A percentile compares a stretch with the other conserved stretches of the same genome.
phyloP scores from a whole-genome alignment of 2,797 vertebrate genomes.

The Uromys caudimaculatus region DNA sequence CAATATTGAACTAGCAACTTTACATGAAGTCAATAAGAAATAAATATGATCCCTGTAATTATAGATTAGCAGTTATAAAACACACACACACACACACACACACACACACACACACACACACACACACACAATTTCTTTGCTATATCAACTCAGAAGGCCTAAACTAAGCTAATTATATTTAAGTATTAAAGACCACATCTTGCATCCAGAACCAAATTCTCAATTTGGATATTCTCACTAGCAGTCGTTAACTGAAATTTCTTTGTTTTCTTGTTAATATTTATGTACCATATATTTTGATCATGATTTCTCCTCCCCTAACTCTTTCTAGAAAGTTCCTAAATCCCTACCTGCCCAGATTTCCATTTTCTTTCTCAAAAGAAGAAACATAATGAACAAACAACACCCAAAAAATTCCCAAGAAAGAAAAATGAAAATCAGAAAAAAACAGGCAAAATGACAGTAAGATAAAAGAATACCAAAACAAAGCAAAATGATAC shows the following conservation, averaged over 20 bases:
- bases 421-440: background rate
- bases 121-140: background rate
- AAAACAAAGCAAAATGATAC: background rate
- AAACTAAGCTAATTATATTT: background rate
- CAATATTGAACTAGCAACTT: background rate
- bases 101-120: no score
- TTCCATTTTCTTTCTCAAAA: background rate
- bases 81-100: no score
- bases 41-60: background rate
- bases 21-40: no score
- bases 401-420: no score
- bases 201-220: background rate
- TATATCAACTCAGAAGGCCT: background rate
- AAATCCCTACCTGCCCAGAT: background rate
- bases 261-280: background rate
- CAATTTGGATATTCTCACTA: background rate
- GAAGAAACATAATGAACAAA: background rate
- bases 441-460: background rate
- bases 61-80: background rate
- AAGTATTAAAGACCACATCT: background rate
- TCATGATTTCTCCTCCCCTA: background rate
- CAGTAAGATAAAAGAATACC: background rate
- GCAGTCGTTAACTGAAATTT: background rate
- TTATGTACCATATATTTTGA: background rate
- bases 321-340: background rate